These are phyloP conservation scores for Temnothorax unifasciatus DNA, from an alignment of 2,888 invertebrate genomes.

Conservation along the genomic window DNA sequence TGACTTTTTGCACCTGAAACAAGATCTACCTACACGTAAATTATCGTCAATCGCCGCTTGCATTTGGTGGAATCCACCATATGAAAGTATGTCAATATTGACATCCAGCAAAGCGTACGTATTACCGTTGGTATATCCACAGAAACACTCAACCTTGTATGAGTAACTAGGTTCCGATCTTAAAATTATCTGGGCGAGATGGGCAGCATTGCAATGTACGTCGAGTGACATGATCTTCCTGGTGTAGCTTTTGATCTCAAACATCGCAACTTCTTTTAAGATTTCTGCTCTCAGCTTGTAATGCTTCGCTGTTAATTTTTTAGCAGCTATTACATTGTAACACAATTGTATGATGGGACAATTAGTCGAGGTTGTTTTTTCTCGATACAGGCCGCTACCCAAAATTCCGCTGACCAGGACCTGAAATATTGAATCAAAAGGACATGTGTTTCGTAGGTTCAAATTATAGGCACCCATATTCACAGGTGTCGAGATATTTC, in stretches of 20 bases:
- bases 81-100: conserved; percentile 12
- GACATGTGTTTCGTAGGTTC: not conserved
- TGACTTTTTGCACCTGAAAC: too few species aligned
- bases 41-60: conserved; percentile 59
- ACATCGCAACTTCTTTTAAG: not conserved
- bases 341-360: not conserved
- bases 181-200: not conserved
- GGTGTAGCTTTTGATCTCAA: not conserved
- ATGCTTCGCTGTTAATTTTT: not conserved
- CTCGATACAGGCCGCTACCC: not conserved
- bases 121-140: conserved; percentile 17
- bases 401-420: not conserved
- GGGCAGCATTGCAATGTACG: not conserved
- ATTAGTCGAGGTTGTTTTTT: not conserved
- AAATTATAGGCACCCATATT: too few species aligned
- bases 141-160: conserved; percentile 32
- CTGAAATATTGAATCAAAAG: not conserved
- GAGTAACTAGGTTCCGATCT: conserved; percentile 23
- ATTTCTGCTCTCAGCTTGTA: conserved; percentile 7
- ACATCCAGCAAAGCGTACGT: not conserved
- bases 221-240: not conserved
- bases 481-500: too few species aligned
- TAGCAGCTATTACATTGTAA: conserved; percentile 15
- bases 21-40: too few species aligned
- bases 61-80: conserved; percentile 51